phyloP scores from a whole-genome alignment of 2,888 invertebrate species.

The Euphydryas editha region DNA sequence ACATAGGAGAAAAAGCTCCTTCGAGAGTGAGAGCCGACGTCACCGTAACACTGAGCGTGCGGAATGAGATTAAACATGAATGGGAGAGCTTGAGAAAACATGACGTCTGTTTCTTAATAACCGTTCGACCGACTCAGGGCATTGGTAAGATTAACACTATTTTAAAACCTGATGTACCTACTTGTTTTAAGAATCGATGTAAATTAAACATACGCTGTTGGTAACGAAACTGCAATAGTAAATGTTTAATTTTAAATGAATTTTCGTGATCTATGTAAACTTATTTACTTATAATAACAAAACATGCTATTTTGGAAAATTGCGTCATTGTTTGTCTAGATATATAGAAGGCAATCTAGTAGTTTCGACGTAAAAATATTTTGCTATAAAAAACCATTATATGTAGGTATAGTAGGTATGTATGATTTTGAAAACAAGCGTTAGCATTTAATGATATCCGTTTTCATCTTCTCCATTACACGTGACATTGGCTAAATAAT shows the following conservation, averaged over 20 bases:
- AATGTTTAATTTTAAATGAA: background rate
- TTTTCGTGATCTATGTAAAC: no score
- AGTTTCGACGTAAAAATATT: no score
- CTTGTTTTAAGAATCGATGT: background rate
- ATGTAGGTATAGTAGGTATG: no score
- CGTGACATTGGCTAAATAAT: no score
- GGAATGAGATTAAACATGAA: slow-evolving; percentile 95
- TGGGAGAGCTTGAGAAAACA: slow-evolving; percentile 99
- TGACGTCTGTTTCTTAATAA: slow-evolving; percentile 98
- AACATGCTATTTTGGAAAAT: slow-evolving; percentile 24
- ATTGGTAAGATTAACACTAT: slow-evolving; percentile 84
- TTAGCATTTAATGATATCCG: no score
- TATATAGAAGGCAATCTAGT: no score
- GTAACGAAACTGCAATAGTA: background rate
- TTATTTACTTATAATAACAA: no score
- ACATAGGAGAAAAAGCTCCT: slow-evolving; percentile 97
- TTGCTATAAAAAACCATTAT: no score
- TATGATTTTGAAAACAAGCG: no score
- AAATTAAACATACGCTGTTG: background rate
- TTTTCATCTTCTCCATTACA: no score
- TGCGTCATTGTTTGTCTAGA: background rate
- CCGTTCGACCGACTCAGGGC: slow-evolving; percentile 92
- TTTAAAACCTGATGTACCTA: background rate
- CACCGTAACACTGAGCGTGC: slow-evolving; percentile 94
- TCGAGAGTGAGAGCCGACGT: slow-evolving; percentile 98